phyloP scores from a whole-genome alignment of 2,888 invertebrate species.

The Epinotia nisella region DNA sequence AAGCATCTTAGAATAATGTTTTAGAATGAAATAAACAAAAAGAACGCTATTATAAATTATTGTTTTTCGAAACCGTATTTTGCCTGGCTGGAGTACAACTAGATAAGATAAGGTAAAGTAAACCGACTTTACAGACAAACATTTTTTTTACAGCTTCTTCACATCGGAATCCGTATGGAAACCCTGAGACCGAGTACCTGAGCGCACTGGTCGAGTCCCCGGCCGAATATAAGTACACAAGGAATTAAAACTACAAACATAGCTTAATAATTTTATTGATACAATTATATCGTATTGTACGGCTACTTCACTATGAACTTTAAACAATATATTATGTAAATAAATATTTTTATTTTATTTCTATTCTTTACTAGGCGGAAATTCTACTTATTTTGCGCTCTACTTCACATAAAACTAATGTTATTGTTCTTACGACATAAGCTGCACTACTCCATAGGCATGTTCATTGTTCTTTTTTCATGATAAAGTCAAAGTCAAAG shows the following conservation, averaged over 20 bases:
- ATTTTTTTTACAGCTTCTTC: constrained; percentile 58
- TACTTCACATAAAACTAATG: not conserved
- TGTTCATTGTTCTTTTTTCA: no score
- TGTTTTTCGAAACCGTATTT: no score
- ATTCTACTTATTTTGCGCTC: constrained; percentile 17
- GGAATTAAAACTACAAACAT: constrained; percentile 32
- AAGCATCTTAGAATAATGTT: no score
- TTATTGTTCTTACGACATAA: not conserved
- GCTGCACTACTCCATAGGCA: no score
- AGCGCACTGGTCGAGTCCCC: constrained; percentile 63
- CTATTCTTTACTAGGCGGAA: not conserved
- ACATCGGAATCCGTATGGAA: constrained; percentile 56
- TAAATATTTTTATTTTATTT: constrained; percentile 8
- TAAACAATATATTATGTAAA: constrained; percentile 2
- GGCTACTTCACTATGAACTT: constrained; percentile 14
- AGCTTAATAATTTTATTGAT: constrained; percentile 24
- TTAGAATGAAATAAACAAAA: no score
- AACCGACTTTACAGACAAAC: no score
- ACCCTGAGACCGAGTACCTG: constrained; percentile 57
- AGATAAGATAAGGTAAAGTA: no score
- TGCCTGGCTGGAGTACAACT: no score
- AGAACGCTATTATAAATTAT: no score
- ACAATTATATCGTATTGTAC: not conserved
- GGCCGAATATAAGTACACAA: constrained; percentile 30
- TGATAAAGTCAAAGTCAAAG: no score